phyloP scores from a whole-genome alignment of 2,888 invertebrate species.

The Hermodice carunculata region DNA sequence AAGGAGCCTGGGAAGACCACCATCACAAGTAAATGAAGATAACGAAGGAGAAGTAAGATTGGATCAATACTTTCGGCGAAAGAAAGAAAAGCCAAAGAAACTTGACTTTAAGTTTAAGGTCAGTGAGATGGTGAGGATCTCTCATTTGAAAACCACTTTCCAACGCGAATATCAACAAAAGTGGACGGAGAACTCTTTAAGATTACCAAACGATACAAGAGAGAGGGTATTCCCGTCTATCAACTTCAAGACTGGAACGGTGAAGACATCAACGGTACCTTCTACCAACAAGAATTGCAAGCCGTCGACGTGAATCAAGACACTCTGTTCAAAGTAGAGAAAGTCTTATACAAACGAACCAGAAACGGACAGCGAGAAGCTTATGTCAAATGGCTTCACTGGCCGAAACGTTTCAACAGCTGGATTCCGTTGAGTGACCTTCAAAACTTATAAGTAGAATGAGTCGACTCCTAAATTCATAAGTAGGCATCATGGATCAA shows the following conservation, averaged over 20 bases:
- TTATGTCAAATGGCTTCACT: neutral
- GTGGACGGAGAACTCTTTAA: conserved; percentile 6
- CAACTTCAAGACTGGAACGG: neutral
- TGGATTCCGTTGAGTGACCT: no score
- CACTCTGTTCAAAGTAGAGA: neutral
- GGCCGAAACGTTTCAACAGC: conserved; percentile 2
- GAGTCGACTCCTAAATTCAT: no score
- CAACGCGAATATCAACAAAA: conserved; percentile 2
- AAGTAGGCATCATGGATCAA: no score
- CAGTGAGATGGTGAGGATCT: conserved; percentile 2
- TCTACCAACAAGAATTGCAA: conserved; percentile 11
- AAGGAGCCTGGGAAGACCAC: conserved; percentile 1
- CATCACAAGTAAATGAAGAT: neutral
- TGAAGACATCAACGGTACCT: conserved; percentile 10
- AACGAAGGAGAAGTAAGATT: conserved; percentile 8
- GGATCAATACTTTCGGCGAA: neutral
- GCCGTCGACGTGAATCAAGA: neutral
- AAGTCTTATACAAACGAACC: neutral
- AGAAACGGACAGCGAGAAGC: neutral
- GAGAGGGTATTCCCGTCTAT: neutral
- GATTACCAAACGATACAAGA: neutral
- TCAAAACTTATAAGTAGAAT: no score
- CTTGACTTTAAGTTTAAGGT: neutral
- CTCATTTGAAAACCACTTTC: neutral
- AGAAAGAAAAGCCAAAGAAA: neutral